Percentiles rank a stretch among this genome's conserved stretches.
Conservation (phyloP, 2,113 vertebrate genomes). For the Plecturocebus donacophilus region DNA sequence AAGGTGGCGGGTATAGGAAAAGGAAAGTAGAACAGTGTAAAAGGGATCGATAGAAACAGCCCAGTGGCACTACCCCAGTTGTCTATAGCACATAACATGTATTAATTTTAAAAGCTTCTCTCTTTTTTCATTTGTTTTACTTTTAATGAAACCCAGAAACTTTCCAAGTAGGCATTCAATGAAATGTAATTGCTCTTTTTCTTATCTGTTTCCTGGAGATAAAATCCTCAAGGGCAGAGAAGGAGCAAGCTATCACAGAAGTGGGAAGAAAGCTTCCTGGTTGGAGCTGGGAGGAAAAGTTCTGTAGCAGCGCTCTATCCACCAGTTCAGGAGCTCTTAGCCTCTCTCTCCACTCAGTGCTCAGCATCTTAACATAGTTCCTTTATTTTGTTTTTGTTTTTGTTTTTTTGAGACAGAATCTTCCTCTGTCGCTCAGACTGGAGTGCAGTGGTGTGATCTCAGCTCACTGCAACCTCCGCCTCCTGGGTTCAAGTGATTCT, state of each 20-base stretch:
- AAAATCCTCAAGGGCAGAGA: neutral
- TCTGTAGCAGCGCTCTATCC: fast-evolving
- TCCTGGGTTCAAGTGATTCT: too few relatives aligned
- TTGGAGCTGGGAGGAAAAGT: neutral
- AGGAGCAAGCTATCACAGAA: neutral
- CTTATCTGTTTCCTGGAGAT: neutral
- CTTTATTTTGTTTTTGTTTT: neutral
- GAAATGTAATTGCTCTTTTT: constrained; percentile 48
- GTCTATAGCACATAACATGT: neutral
- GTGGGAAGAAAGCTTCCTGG: neutral
- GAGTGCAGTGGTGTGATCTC: too few relatives aligned
- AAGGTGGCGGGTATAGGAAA: neutral
- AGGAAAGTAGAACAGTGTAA: neutral
- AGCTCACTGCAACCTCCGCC: too few relatives aligned
- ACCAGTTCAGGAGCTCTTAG: neutral
- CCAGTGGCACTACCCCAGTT: neutral
- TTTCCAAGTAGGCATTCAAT: neutral
- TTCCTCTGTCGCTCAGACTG: too few relatives aligned
- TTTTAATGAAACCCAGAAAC: constrained; percentile 45
- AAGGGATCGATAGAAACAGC: neutral
- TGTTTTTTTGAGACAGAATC: too few relatives aligned
- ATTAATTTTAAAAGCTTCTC: constrained; percentile 6
- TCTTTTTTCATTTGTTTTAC: neutral
- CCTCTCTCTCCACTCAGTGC: too few relatives aligned
- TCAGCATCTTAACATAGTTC: neutral